phyloP scores from a whole-genome alignment of 1,140 invertebrate species.

The Drosophila kepulauana region DNA sequence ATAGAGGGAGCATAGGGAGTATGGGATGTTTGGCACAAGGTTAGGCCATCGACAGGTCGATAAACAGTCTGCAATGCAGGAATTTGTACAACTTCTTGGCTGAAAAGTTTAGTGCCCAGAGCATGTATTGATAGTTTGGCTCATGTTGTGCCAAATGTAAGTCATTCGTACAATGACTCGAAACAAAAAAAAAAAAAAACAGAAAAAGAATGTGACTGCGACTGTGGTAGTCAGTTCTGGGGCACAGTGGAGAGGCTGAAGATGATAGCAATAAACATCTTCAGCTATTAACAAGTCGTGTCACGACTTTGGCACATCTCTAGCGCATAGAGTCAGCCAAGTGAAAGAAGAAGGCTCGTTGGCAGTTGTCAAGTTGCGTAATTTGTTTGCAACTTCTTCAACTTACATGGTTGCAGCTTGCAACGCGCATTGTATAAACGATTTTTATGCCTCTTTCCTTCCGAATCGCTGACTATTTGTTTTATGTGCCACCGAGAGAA shows the following conservation, averaged over 20 bases:
- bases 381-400: slow-evolving; percentile 77
- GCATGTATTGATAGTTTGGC: slow-evolving; percentile 44
- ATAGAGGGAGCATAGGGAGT: not conserved
- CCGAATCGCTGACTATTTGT: slow-evolving; percentile 56
- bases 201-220: not conserved
- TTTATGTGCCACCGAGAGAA: slow-evolving; percentile 29
- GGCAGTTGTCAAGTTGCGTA: slow-evolving; percentile 71
- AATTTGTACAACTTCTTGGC: not conserved
- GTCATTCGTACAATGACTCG: slow-evolving; percentile 76
- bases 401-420: slow-evolving; percentile 23
- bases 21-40: slow-evolving; percentile 13
- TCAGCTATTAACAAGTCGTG: not conserved
- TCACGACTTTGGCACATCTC: slow-evolving; percentile 2
- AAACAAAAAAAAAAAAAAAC: not conserved
- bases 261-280: slow-evolving; percentile 39
- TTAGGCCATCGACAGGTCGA: slow-evolving; percentile 10
- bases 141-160: slow-evolving; percentile 51
- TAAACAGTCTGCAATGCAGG: not conserved
- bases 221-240: slow-evolving; percentile 12
- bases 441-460: slow-evolving; percentile 53
- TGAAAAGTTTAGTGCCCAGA: not conserved
- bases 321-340: slow-evolving; percentile 53
- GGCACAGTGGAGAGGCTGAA: slow-evolving; percentile 22
- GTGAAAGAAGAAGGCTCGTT: slow-evolving; percentile 39
- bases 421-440: slow-evolving; percentile 56